Conservation (phyloP, 1,140 invertebrate species). For the Trichonephila inaurata region DNA sequence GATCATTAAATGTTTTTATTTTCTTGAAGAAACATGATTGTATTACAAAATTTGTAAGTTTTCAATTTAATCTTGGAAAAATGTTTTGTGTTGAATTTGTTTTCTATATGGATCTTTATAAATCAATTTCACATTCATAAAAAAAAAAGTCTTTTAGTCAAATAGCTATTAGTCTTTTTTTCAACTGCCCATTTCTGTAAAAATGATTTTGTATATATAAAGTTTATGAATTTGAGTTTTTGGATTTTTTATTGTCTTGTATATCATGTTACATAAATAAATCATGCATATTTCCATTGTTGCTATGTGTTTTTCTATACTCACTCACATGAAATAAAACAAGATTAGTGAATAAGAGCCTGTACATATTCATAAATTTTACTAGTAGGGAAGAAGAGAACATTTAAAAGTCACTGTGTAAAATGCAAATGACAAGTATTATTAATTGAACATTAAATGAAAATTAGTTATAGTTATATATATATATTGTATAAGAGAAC, state of each 20-base stretch:
- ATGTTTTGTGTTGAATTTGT: conserved; percentile 38
- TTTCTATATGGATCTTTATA: conserved; percentile 22
- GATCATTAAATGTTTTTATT: neutral
- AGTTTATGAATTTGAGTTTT: conserved; percentile 69
- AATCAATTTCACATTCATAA: conserved; percentile 1
- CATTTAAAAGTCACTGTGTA: too few species aligned
- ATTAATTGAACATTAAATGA: too few species aligned
- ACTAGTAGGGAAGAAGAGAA: too few species aligned
- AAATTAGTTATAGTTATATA: too few species aligned
- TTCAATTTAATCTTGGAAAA: conserved; percentile 24
- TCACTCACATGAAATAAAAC: too few species aligned
- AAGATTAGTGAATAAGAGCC: too few species aligned
- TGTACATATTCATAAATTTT: too few species aligned
- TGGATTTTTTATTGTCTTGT: neutral
- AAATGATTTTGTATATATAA: conserved; percentile 75
- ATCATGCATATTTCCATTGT: neutral
- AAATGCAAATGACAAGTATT: too few species aligned
- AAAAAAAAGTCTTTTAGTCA: conserved; percentile 54
- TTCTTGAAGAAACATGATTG: conserved; percentile 15
- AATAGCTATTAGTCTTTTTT: conserved; percentile 61
- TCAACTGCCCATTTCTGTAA: conserved; percentile 67
- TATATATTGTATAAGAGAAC: too few species aligned
- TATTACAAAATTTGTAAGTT: conserved; percentile 46
- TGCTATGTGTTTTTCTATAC: too few species aligned
- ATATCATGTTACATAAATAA: neutral